Evolutionary conservation across 2,797 vertebrate species (phyloP).

Genomic region (Fistularia commersonii): DNA sequence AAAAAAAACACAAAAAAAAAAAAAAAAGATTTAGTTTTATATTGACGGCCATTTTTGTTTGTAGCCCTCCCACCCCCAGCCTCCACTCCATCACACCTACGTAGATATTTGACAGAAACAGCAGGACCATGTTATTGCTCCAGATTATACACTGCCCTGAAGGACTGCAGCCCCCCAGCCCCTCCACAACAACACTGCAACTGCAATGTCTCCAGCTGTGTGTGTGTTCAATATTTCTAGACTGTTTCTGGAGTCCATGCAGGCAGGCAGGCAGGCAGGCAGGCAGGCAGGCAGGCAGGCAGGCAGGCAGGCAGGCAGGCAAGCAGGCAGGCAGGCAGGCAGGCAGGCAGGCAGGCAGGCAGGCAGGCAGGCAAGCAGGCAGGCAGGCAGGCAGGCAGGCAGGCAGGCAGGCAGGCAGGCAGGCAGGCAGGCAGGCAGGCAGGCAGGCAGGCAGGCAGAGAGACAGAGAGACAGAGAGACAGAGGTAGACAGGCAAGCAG

Average conservation of each 20-base stretch:
- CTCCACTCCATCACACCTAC: conserved; percentile 1
- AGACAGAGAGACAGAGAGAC: conserved; percentile 54
- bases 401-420: no score
- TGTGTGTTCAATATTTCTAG: conserved; percentile 80
- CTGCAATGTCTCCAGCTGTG: conserved; percentile 74
- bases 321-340: no score
- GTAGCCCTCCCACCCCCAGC: conserved; percentile 41
- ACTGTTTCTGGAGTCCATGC: no score
- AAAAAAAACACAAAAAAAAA: conserved; percentile 33
- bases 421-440: no score
- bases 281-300: no score
- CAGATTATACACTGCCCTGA: conserved; percentile 64
- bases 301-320: no score
- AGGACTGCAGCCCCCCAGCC: conserved; percentile 55
- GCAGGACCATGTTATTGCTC: conserved; percentile 69
- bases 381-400: no score
- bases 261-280: no score
- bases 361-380: no score
- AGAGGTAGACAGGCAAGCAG: conserved; percentile 44
- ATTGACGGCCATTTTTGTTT: conserved; percentile 72
- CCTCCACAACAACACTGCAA: conserved; percentile 65
- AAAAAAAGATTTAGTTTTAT: conserved; percentile 79
- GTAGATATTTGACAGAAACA: conserved; percentile 71
- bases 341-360: no score
- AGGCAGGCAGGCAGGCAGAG: no score